These are phyloP conservation scores for Syngnathoides biaculeatus DNA, from an alignment of 2,113 vertebrate species.

Conservation along the genomic window DNA sequence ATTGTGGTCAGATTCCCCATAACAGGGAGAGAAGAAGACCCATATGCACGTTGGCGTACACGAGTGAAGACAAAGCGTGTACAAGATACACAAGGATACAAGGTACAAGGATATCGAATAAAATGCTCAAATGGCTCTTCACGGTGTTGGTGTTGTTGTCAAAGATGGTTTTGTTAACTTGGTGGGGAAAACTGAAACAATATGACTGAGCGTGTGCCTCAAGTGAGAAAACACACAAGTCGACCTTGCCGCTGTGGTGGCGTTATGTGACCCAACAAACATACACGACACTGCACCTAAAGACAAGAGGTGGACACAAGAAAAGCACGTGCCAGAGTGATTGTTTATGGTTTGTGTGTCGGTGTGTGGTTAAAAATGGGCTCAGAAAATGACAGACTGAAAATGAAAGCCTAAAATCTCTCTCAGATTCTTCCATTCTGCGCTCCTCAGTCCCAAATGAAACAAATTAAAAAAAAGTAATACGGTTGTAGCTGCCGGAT, in stretches of 20 bases:
- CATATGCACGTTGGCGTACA: not conserved
- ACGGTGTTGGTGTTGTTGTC: slow-evolving; percentile 34
- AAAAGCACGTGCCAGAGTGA: slow-evolving; percentile 47
- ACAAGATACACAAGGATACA: too few relatives aligned
- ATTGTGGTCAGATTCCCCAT: not conserved
- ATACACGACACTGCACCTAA: slow-evolving; percentile 43
- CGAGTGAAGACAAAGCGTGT: not conserved
- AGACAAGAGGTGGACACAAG: slow-evolving; percentile 45
- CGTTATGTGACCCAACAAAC: slow-evolving; percentile 42
- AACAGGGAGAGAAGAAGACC: not conserved
- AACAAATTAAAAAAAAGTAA: slow-evolving; percentile 29
- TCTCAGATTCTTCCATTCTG: slow-evolving; percentile 10
- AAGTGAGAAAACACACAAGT: slow-evolving; percentile 20
- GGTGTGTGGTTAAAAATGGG: slow-evolving; percentile 26
- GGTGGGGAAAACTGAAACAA: slow-evolving; percentile 5
- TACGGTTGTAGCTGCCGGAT: slow-evolving; percentile 20
- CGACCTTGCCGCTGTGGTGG: slow-evolving; percentile 14
- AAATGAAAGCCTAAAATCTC: slow-evolving; percentile 32
- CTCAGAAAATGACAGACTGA: slow-evolving; percentile 37
- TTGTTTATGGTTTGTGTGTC: slow-evolving; percentile 34
- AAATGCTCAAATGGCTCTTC: not conserved
- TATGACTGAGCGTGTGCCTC: slow-evolving; percentile 13
- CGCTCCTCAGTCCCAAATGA: slow-evolving; percentile 24
- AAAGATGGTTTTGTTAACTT: slow-evolving; percentile 25
- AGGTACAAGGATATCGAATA: not conserved